Percentiles rank a stretch among this genome's conserved stretches.
Evolutionary conservation across 2,888 invertebrate species (phyloP).

Genomic region (Melipona beecheii): DNA sequence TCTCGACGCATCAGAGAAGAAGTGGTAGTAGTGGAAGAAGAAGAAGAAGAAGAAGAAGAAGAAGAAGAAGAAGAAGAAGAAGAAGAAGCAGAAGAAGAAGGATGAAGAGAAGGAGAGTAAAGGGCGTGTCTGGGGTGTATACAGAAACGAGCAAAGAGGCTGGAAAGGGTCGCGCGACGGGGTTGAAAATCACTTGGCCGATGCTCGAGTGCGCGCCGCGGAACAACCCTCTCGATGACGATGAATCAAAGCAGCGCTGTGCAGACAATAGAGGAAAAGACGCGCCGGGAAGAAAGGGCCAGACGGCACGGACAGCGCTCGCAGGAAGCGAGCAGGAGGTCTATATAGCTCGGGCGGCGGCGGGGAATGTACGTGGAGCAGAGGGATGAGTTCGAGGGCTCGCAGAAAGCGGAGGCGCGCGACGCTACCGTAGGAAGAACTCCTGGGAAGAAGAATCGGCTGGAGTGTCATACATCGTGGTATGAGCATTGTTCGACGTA

Average conservation of each 20-base stretch:
- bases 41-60: no score
- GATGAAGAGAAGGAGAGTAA: neutral
- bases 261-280: conserved; percentile 47
- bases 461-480: conserved; percentile 63
- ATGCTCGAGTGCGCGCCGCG: conserved; percentile 65
- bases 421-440: conserved; percentile 49
- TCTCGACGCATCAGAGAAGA: neutral
- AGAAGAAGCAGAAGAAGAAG: no score
- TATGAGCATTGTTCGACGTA: conserved; percentile 65
- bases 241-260: conserved; percentile 68
- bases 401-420: conserved; percentile 38
- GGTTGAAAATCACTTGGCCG: conserved; percentile 75
- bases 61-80: no score
- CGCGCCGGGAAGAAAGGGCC: conserved; percentile 14
- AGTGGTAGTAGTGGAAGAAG: no score
- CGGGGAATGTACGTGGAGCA: neutral
- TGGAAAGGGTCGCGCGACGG: conserved; percentile 62
- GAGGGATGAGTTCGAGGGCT: conserved; percentile 45
- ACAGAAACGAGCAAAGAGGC: conserved; percentile 57
- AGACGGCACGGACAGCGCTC: conserved; percentile 29
- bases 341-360: no score
- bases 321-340: neutral
- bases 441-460: conserved; percentile 52
- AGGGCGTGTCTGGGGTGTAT: conserved; percentile 44
- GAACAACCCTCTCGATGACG: conserved; percentile 74